Percentiles rank a stretch among this genome's conserved stretches.
These are phyloP conservation scores for Ormyrus thymus DNA, from an alignment of 2,888 invertebrate genomes.

Conservation along the genomic window DNA sequence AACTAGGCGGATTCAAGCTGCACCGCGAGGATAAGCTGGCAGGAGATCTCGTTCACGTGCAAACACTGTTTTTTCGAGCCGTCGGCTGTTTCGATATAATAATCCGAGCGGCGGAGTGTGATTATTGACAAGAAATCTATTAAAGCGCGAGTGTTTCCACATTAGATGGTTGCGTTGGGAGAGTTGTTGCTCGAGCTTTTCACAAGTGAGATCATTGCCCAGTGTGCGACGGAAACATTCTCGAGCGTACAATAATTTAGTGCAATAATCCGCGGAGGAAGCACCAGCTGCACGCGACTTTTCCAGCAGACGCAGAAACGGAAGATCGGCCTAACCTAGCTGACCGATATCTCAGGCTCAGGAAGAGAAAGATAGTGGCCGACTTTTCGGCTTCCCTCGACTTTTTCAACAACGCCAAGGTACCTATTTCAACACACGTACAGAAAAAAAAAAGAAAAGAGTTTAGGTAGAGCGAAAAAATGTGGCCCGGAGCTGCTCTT, in stretches of 20 bases:
- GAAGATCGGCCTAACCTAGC: conserved; percentile 55
- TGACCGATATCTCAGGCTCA: conserved; percentile 60
- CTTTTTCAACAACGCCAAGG: conserved; percentile 47
- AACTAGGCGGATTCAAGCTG: too few relatives aligned
- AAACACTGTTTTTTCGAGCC: not conserved
- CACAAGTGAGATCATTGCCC: not conserved
- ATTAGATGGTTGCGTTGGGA: conserved; percentile 19
- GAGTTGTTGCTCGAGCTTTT: not conserved
- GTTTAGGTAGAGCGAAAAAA: not conserved
- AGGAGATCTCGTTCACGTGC: not conserved
- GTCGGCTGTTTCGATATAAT: not conserved
- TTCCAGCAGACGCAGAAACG: not conserved
- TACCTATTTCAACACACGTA: conserved; percentile 7
- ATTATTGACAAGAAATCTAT: conserved; percentile 9
- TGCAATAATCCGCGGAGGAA: not conserved
- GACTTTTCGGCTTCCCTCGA: conserved; percentile 62
- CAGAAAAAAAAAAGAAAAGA: not conserved
- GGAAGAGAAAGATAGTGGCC: conserved; percentile 60
- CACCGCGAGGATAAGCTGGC: not conserved
- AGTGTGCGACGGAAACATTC: conserved; percentile 41
- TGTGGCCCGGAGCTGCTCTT: not conserved
- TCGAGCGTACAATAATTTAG: not conserved
- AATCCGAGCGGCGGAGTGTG: conserved; percentile 17
- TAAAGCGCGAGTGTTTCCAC: conserved; percentile 38
- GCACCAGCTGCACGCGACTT: conserved; percentile 12